phyloP scores from a whole-genome alignment of 2,797 vertebrate species.

The Acanthiza pusilla region DNA sequence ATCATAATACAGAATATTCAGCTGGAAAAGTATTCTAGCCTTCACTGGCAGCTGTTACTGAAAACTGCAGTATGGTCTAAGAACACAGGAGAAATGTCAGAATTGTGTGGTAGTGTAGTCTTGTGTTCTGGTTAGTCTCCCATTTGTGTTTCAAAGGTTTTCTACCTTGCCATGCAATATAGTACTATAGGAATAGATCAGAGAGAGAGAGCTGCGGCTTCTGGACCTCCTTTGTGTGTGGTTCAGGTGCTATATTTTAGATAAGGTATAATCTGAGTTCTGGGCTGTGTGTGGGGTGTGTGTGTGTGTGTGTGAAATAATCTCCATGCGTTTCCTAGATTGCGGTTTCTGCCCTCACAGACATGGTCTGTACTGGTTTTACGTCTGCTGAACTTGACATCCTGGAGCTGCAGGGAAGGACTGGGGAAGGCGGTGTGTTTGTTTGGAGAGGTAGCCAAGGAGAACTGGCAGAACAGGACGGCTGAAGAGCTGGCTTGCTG shows the following conservation, averaged over 20 bases:
- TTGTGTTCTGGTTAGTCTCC: background rate
- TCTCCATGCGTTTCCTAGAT: background rate
- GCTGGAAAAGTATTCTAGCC: background rate
- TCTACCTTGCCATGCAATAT: background rate
- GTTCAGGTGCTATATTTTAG: background rate
- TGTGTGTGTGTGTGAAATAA: background rate
- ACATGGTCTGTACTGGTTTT: background rate
- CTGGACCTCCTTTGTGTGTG: background rate
- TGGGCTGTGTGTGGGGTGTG: background rate
- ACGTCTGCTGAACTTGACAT: background rate
- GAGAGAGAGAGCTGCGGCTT: background rate
- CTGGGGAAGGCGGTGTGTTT: background rate
- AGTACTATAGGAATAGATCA: background rate
- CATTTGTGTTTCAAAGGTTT: background rate
- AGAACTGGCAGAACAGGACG: background rate
- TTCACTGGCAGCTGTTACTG: background rate
- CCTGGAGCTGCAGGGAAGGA: background rate
- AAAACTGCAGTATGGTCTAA: background rate
- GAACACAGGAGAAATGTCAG: background rate
- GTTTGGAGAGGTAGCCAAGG: background rate
- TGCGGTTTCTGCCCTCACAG: background rate
- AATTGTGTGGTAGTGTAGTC: background rate
- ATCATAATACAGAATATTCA: background rate
- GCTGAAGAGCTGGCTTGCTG: background rate
- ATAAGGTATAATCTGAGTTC: background rate